phyloP scores from a whole-genome alignment of 2,113 vertebrate genomes.

The Catharus minimus region DNA sequence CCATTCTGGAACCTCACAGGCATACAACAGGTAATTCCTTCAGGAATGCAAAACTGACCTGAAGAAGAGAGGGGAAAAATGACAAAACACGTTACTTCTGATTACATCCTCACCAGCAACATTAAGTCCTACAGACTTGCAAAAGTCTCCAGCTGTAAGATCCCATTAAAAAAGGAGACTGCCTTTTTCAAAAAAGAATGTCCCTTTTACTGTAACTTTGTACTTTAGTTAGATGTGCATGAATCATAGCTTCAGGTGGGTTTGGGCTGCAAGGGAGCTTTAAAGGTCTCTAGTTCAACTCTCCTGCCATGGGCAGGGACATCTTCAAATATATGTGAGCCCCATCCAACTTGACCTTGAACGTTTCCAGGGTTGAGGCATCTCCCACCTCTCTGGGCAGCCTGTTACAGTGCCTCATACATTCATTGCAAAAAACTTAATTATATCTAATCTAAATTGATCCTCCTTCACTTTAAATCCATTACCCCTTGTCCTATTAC shows the following conservation, averaged over 20 bases:
- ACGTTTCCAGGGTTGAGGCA: background rate
- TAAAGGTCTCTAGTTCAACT: background rate
- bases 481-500: background rate
- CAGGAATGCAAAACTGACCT: slow-evolving; percentile 83
- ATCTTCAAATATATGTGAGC: background rate
- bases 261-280: background rate
- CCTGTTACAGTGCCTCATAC: background rate
- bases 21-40: slow-evolving; percentile 84
- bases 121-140: background rate
- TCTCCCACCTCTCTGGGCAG: background rate
- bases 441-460: background rate
- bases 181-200: background rate
- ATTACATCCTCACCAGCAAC: background rate
- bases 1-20: slow-evolving; percentile 84
- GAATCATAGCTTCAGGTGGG: background rate
- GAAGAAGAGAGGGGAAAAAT: background rate
- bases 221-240: background rate
- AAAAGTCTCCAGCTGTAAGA: background rate
- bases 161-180: background rate
- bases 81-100: background rate
- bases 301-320: background rate
- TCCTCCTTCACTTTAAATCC: background rate
- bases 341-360: background rate
- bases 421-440: background rate
- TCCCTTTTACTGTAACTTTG: background rate